Base-by-base conservation (phyloP, 2,797 vertebrate species). In the Anisognathus igniventris region DNA sequence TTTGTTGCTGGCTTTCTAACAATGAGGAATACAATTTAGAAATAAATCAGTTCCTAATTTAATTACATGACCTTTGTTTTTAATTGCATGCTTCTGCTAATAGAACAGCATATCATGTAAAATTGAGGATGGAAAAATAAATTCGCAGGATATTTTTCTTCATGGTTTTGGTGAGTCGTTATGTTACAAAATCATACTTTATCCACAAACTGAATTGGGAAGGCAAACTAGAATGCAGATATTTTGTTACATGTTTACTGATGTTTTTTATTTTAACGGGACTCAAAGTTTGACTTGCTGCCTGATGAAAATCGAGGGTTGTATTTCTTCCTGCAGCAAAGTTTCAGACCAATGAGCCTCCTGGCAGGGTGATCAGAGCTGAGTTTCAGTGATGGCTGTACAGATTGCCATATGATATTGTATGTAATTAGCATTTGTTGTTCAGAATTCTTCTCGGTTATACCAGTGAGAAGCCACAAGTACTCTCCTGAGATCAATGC, bases 351-450 rank as follows among this genome's bases (percentile, higher is more conserved):
- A 39, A 3, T 75, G 81, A 94, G 68, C 76, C 45, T 90, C 83
- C 91, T 92, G 93, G 93, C 95, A 96, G 90, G 61, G 57, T 85
- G 90, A 79, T 92, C 65, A 65, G 79, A 84, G 71, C 51, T 60
- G 86, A 88, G 61, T 77, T 92, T 77, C 74, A 87, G 70, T 5
- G 5, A 20, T 86, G 84, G 62, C 80, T 91, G 76, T 88, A 54
- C 57, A 90, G 75, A 94, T 95, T 96, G 81, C 92, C 76, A 68
- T 54, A 77, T 48, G 68, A 72, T 78, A 93, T 57, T 60, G 88
- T 54, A 86, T 88, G 73, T 78, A 86, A 92, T 94, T 96, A 96
- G 87, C 93, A 90, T 88, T 88, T 78, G 73, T 88, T 95, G 77
- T 93, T 95, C 73, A 74, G 45, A 93, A 84, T 93, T 85, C 82